phyloP scores from a whole-genome alignment of 2,113 vertebrate species.

The Indicator maculatus region DNA sequence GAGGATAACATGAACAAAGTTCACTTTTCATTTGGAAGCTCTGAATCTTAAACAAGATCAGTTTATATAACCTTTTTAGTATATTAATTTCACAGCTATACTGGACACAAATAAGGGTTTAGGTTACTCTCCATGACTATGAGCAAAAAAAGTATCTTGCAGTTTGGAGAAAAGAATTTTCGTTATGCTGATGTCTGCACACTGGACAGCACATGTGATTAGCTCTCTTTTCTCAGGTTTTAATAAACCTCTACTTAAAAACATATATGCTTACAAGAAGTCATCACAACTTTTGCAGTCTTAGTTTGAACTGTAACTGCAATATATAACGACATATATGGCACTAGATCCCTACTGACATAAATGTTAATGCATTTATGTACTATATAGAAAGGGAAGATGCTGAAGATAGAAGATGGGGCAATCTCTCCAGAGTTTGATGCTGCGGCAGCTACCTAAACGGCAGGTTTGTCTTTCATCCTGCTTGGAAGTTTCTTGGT shows the following conservation, averaged over 20 bases:
- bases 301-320: neutral
- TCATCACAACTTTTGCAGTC: neutral
- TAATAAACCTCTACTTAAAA: neutral
- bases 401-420: neutral
- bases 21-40: conserved; percentile 5
- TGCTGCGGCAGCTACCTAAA: neutral
- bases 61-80: neutral
- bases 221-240: neutral
- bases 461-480: neutral
- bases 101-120: neutral
- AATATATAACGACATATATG: neutral
- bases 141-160: neutral
- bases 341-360: neutral
- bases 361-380: neutral
- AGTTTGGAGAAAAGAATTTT: neutral
- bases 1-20: neutral
- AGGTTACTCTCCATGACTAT: neutral
- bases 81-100: conserved; percentile 18
- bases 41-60: neutral
- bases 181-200: neutral
- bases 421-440: neutral
- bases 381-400: neutral
- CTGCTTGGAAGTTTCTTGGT: neutral
- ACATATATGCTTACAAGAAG: neutral
- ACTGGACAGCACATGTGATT: neutral